These are phyloP conservation scores for Eulemur coronatus DNA, from an alignment of 2,797 vertebrate species.

Conservation along the genomic window DNA sequence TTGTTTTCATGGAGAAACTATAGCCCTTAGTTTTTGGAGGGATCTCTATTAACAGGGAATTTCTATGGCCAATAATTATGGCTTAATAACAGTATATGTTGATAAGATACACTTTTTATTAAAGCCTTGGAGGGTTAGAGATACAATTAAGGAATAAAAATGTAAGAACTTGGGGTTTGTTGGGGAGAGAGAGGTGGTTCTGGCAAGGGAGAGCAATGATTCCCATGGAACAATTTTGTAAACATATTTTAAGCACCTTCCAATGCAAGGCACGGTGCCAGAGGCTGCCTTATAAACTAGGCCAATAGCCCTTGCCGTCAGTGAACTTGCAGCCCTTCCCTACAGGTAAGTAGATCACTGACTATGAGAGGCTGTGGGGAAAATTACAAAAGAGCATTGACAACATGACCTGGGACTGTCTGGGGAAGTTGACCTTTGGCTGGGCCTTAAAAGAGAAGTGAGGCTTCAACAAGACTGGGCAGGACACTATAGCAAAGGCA, in stretches of 20 bases:
- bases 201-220: neutral
- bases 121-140: neutral
- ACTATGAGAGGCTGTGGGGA: neutral
- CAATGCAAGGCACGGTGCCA: neutral
- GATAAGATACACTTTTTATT: neutral
- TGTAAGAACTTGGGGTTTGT: neutral
- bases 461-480: neutral
- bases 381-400: neutral
- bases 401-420: neutral
- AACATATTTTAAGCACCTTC: neutral
- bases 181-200: neutral
- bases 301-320: neutral
- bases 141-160: neutral
- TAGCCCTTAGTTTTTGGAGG: neutral
- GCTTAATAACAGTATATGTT: neutral
- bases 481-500: neutral
- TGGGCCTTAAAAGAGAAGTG: neutral
- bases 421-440: conserved; percentile 16
- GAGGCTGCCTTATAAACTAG: neutral
- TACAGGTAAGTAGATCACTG: neutral
- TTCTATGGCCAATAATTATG: neutral
- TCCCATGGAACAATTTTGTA: neutral
- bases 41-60: neutral
- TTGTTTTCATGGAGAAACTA: neutral
- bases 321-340: neutral